phyloP scores from a whole-genome alignment of 2,888 invertebrate species.

The Andrena camellia region DNA sequence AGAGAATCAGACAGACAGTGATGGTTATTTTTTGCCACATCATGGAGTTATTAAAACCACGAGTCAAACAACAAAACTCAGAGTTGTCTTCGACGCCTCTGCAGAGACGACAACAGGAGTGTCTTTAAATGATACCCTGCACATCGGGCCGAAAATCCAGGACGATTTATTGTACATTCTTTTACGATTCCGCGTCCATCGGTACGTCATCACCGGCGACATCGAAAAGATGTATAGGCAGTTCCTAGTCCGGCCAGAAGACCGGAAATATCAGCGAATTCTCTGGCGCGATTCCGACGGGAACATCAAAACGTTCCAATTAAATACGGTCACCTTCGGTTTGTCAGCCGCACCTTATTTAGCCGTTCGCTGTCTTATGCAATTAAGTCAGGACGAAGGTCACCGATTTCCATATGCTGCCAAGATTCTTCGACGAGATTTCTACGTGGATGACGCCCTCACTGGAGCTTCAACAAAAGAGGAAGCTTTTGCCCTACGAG shows the following conservation, averaged over 20 bases:
- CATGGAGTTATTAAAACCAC: not conserved
- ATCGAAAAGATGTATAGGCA: constrained; percentile 1
- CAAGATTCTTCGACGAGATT: not conserved
- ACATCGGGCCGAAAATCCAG: constrained; percentile 22
- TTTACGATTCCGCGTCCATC: not conserved
- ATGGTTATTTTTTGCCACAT: constrained; percentile 22
- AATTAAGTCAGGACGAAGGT: not conserved
- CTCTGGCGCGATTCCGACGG: not conserved
- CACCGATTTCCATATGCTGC: not conserved
- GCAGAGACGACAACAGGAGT: not conserved
- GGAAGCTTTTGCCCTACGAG: not conserved
- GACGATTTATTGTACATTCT: not conserved
- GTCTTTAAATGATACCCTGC: constrained; percentile 18
- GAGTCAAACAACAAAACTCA: constrained; percentile 13
- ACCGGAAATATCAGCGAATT: not conserved
- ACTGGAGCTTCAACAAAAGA: not conserved
- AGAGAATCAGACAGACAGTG: not conserved
- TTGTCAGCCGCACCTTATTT: not conserved
- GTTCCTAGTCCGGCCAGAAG: not conserved
- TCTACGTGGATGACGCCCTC: constrained; percentile 18
- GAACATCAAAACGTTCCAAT: not conserved
- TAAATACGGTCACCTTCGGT: not conserved
- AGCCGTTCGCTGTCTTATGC: too few relatives aligned
- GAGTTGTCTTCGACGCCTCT: constrained; percentile 20
- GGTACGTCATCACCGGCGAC: too few relatives aligned